These are phyloP conservation scores for Lagodon rhomboides DNA, from an alignment of 2,797 vertebrate species.

Conservation along the genomic window DNA sequence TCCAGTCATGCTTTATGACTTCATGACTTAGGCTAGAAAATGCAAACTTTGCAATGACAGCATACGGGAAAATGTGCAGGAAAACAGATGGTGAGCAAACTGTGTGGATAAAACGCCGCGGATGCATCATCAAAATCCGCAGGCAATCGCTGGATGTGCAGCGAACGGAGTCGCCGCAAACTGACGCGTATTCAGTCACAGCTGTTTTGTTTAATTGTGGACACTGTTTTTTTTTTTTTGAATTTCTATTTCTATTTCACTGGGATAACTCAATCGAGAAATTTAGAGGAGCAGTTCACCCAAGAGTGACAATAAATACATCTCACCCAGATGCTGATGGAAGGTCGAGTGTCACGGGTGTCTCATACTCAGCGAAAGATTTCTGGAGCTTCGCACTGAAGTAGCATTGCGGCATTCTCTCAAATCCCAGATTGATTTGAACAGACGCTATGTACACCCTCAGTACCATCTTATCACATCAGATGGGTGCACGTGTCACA, in stretches of 20 bases:
- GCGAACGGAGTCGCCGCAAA: not conserved
- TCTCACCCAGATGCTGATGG: too few relatives aligned
- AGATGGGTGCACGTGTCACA: too few relatives aligned
- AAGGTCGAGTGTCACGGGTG: too few relatives aligned
- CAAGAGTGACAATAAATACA: too few relatives aligned
- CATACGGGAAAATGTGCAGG: slow-evolving; percentile 9
- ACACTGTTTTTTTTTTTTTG: not conserved
- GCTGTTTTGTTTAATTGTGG: not conserved
- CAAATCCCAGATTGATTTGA: too few relatives aligned
- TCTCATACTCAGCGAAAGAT: too few relatives aligned
- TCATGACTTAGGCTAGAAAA: slow-evolving; percentile 32
- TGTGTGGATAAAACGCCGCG: not conserved
- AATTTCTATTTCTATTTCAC: not conserved
- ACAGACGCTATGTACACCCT: too few relatives aligned
- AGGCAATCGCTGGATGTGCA: slow-evolving; percentile 3
- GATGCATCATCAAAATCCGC: not conserved
- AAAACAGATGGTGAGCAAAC: slow-evolving; percentile 2
- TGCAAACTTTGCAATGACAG: slow-evolving; percentile 40
- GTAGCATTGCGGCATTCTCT: too few relatives aligned
- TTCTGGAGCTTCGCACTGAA: too few relatives aligned
- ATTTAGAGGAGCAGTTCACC: too few relatives aligned
- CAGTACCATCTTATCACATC: too few relatives aligned
- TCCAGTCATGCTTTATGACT: slow-evolving; percentile 26
- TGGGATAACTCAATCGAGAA: not conserved
- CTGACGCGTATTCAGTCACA: not conserved